A percentile compares a stretch with the other conserved stretches of the same genome.
phyloP scores from a whole-genome alignment of 2,888 invertebrate species.

The Sesamia inferens region DNA sequence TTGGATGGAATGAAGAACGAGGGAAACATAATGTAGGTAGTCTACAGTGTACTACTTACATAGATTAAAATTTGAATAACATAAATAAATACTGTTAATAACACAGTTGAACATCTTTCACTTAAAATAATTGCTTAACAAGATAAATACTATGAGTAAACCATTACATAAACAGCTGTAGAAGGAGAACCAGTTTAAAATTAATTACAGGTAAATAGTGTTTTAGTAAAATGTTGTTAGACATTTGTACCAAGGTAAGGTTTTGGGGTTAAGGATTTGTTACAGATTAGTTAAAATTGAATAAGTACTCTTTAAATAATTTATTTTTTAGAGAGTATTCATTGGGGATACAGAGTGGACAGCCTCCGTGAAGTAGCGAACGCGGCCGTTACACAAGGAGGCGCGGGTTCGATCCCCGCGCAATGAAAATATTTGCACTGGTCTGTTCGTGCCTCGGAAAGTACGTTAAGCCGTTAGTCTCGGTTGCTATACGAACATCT shows the following conservation, averaged over 20 bases:
- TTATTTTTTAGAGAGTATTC: not conserved
- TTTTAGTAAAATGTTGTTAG: slow-evolving; percentile 9
- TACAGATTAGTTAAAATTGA: not conserved
- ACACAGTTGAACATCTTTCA: not conserved
- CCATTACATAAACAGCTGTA: not conserved
- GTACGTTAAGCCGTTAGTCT: too few relatives aligned
- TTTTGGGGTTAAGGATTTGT: slow-evolving; percentile 37
- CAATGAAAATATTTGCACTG: too few relatives aligned
- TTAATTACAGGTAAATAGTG: not conserved
- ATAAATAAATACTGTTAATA: not conserved
- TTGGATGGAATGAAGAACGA: too few relatives aligned
- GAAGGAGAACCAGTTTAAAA: slow-evolving; percentile 10
- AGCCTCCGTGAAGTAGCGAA: too few relatives aligned
- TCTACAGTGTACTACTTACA: too few relatives aligned
- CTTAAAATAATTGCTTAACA: not conserved
- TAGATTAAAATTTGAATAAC: not conserved
- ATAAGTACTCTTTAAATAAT: not conserved
- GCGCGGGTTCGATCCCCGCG: too few relatives aligned
- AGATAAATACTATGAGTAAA: not conserved
- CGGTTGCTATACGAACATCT: too few relatives aligned
- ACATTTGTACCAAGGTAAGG: slow-evolving; percentile 32
- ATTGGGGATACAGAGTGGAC: too few relatives aligned
- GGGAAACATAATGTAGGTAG: too few relatives aligned
- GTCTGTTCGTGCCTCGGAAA: too few relatives aligned
- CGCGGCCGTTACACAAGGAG: too few relatives aligned